phyloP scores from a whole-genome alignment of 2,888 invertebrate genomes.

The Caenorhabditis wallacei region DNA sequence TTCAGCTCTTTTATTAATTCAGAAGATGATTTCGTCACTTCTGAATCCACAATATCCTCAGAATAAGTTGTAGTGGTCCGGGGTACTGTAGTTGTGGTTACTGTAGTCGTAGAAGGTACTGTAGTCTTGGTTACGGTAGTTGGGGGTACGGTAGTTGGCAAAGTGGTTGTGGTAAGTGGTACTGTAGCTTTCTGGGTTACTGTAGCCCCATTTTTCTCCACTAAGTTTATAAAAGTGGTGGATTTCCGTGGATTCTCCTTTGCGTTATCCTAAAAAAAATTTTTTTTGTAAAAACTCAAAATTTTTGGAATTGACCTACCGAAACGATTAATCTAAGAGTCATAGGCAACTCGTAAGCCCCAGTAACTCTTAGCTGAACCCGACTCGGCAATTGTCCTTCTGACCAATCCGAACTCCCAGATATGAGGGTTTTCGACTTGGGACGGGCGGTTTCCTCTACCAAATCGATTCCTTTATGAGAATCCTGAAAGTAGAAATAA shows the following conservation, averaged over 20 bases:
- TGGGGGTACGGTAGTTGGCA: constrained; percentile 8
- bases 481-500: constrained; percentile 17
- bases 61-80: too few species aligned
- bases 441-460: constrained; percentile 32
- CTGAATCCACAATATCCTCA: constrained; percentile 38
- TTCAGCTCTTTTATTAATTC: constrained; percentile 42
- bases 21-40: constrained; percentile 22
- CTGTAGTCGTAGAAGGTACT: constrained; percentile 6
- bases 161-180: constrained; percentile 10
- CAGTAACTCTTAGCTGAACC: constrained; percentile 47
- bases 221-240: constrained; percentile 68
- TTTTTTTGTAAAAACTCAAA: background rate
- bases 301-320: constrained; percentile 32
- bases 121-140: constrained; percentile 15
- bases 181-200: background rate
- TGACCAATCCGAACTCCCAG: constrained; percentile 63
- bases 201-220: constrained; percentile 48
- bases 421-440: constrained; percentile 39
- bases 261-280: constrained; percentile 70
- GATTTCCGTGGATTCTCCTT: constrained; percentile 55
- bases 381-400: constrained; percentile 51
- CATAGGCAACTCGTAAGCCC: constrained; percentile 51
- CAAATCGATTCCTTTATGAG: constrained; percentile 66
- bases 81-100: constrained; percentile 11
- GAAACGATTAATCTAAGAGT: constrained; percentile 61